Evolutionary conservation across 1,140 invertebrate genomes (phyloP).

Genomic region (Amyelois transitella): DNA sequence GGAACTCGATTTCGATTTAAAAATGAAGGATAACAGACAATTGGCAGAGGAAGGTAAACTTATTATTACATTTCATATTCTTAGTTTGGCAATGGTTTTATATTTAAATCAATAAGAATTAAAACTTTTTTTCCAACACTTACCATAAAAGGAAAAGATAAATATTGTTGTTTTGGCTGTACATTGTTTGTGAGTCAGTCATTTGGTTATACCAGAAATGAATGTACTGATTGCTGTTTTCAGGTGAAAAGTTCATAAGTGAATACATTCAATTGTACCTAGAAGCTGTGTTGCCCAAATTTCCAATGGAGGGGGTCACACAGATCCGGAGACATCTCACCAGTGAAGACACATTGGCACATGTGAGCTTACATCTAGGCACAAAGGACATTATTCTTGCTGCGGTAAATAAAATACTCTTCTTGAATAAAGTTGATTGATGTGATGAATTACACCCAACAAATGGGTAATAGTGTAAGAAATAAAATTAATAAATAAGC

Average conservation of each 20-base stretch:
- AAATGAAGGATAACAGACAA: conserved; percentile 80
- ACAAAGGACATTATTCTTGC: conserved; percentile 87
- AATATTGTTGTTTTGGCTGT: too few relatives aligned
- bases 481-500: too few relatives aligned
- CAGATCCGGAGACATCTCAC: conserved; percentile 80
- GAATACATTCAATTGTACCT: conserved; percentile 72
- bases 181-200: too few relatives aligned
- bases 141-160: neutral
- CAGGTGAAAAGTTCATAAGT: conserved; percentile 62
- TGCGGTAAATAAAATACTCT: conserved; percentile 62
- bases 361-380: conserved; percentile 84
- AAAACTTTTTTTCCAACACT: neutral
- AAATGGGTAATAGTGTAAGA: too few relatives aligned
- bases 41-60: conserved; percentile 81
- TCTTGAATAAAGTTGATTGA: too few relatives aligned
- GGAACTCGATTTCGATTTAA: conserved; percentile 81
- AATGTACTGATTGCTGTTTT: conserved; percentile 15
- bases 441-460: too few relatives aligned
- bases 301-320: conserved; percentile 81
- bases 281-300: conserved; percentile 78
- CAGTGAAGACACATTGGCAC: conserved; percentile 78
- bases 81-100: too few relatives aligned
- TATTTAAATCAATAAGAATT: too few relatives aligned
- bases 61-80: too few relatives aligned
- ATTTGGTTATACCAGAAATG: neutral